phyloP scores from a whole-genome alignment of 2,888 invertebrate genomes.

The Eupelmus urozonus region DNA sequence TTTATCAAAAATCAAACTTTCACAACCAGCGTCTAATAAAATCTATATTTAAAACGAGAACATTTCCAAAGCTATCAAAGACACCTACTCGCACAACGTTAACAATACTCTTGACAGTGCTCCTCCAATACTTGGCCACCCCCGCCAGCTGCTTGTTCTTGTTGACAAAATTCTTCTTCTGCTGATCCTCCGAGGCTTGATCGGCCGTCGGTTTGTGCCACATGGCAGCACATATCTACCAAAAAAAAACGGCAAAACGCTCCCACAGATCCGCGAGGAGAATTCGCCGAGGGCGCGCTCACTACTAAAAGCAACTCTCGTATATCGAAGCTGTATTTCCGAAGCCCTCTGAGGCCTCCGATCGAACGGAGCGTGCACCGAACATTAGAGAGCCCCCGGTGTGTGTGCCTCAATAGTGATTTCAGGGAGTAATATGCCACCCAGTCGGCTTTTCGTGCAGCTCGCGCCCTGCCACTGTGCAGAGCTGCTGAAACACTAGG shows the following conservation, averaged over 20 bases:
- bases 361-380: slow-evolving; percentile 15
- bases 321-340: slow-evolving; percentile 22
- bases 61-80: too few species aligned
- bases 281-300: background rate
- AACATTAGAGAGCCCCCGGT: background rate
- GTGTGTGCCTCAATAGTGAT: slow-evolving; percentile 21
- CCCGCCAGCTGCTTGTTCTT: slow-evolving; percentile 65
- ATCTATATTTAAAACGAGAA: background rate
- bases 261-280: background rate
- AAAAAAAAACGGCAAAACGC: background rate
- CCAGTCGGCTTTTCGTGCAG: slow-evolving; percentile 6
- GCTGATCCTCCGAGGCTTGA: too few species aligned
- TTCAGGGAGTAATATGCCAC: slow-evolving; percentile 12
- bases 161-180: slow-evolving; percentile 62
- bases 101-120: slow-evolving; percentile 23
- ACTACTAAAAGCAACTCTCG: background rate
- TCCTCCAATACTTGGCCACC: slow-evolving; percentile 62
- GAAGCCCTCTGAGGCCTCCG: background rate
- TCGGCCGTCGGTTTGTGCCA: too few species aligned
- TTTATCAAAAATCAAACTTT: background rate
- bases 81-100: slow-evolving; percentile 46
- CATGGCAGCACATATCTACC: slow-evolving; percentile 7
- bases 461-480: background rate
- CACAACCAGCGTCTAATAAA: too few species aligned
- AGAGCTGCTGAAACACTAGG: background rate